Evolutionary conservation across 2,888 invertebrate species (phyloP).

Genomic region (Galerucella calmariensis): DNA sequence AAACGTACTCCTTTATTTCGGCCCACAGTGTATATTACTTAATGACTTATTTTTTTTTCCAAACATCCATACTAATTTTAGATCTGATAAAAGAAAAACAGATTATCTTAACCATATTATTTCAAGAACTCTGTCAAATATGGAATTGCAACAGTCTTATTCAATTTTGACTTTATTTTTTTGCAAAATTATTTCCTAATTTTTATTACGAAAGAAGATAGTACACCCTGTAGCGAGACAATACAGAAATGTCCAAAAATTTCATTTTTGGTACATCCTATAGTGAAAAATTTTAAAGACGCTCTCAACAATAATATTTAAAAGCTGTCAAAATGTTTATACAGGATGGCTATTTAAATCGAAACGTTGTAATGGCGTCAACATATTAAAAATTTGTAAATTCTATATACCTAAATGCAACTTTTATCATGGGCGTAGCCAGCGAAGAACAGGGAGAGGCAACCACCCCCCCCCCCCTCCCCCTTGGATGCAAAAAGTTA

Average conservation of each 20-base stretch:
- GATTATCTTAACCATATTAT: not conserved
- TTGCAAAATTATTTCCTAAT: too few species aligned
- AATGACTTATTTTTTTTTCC: not conserved
- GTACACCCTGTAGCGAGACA: not conserved
- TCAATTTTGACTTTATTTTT: constrained; percentile 7
- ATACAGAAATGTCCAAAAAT: not conserved
- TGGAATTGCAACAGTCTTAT: constrained; percentile 25
- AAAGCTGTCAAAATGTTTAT: not conserved
- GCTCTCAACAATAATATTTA: not conserved
- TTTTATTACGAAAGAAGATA: not conserved
- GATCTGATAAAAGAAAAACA: not conserved
- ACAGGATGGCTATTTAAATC: not conserved
- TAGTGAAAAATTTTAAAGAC: not conserved
- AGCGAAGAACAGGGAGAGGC: too few species aligned
- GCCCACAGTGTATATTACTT: not conserved
- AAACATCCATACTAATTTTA: constrained; percentile 11
- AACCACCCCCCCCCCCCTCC: too few species aligned
- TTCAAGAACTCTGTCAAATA: constrained; percentile 3
- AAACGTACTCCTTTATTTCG: too few species aligned
- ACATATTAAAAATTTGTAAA: too few species aligned
- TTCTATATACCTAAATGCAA: too few species aligned
- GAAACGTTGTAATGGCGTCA: too few species aligned
- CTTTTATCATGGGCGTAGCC: too few species aligned
- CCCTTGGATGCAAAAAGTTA: too few species aligned
- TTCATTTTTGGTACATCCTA: not conserved